phyloP scores from a whole-genome alignment of 1,140 invertebrate species.

The Lucilia cuprina region DNA sequence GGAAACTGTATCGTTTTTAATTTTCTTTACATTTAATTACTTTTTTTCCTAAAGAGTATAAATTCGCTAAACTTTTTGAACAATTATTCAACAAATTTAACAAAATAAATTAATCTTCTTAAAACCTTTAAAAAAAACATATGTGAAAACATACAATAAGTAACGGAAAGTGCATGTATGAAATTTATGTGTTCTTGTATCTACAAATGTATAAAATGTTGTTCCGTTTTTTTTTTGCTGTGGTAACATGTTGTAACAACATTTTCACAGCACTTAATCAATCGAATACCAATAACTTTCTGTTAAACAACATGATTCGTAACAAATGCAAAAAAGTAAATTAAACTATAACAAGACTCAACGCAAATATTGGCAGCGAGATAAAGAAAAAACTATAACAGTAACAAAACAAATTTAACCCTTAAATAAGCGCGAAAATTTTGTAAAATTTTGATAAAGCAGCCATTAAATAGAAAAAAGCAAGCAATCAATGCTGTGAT shows the following conservation, averaged over 20 bases:
- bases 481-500: no score
- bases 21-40: no score
- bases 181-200: neutral
- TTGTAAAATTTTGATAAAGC: no score
- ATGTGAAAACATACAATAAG: neutral
- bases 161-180: neutral
- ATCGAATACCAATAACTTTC: constrained; percentile 20
- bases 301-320: constrained; percentile 5
- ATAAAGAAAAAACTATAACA: neutral
- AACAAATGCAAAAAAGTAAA: neutral
- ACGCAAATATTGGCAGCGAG: neutral
- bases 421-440: neutral
- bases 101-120: constrained; percentile 22
- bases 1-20: no score
- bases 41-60: neutral
- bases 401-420: neutral
- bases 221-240: neutral
- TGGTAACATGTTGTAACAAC: constrained; percentile 29
- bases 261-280: constrained; percentile 27
- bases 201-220: neutral
- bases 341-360: neutral
- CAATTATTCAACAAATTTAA: constrained; percentile 30
- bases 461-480: no score
- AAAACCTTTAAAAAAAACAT: neutral
- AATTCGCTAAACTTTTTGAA: neutral